Base-by-base conservation (phyloP, 92 coral and sea anemone genomes). In the Actinernus sp. region DNA sequence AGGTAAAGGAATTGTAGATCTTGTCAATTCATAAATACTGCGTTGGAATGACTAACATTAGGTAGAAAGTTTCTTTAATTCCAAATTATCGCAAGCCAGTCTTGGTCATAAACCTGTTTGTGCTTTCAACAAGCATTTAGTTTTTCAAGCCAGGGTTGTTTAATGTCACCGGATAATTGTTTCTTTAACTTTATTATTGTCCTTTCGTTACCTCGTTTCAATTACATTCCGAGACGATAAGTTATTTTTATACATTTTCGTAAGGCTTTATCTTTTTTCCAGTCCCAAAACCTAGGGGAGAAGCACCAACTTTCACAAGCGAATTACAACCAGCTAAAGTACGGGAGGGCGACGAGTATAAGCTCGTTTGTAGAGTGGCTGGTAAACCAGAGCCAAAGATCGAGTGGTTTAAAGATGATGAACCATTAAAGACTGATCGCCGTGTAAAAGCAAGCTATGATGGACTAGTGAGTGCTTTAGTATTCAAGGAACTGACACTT, bases 371-470 rank as follows among this genome's bases (percentile, higher is more conserved):
- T 22, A 84, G 52, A 29, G 83, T 90, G 32, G 36, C 77, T 16
- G 89, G 89, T 17, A 65, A 29, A 51, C 95, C 99, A 7, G 85
- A 82, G 54, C 87, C 93, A 26, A 81, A 71, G 31, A 70, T 91
- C 40, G 68, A 77, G 41, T 95, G 97, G 99, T 73, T 80, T 31
- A 95, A 91, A 66, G 93, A 91, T 72, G 79, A 84, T 48, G 47
- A 71, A 17, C 43, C 62, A 11, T 65, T 86, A 29, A 67, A 76
- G 21, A 55, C 73, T 4, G 69, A 46, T 32, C 60, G 59, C 23
- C 79, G 98, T 20, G 56, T 82, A 51, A 85, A 75, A 54, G 63
- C 83, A n/a, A 73, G 71, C n/a, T 86, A 72, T 63, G 81, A 86
- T 68, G 98, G 93, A 4, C 82, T 77, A 26, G 78, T 43, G 27